These are phyloP conservation scores for Scalopus aquaticus DNA, from an alignment of 2,113 vertebrate species.

Conservation along the genomic window DNA sequence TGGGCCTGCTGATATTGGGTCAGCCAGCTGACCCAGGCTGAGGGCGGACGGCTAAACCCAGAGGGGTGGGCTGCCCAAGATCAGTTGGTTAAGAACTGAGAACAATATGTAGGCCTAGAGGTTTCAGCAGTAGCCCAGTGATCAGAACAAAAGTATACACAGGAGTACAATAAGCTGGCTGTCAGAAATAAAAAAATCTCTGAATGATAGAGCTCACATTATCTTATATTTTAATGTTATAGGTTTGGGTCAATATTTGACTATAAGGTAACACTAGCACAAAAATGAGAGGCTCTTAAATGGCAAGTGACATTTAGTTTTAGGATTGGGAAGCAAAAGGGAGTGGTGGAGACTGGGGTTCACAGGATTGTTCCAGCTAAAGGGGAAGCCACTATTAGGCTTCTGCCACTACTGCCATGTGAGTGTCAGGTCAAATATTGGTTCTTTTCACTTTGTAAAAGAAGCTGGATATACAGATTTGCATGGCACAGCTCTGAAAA, in stretches of 20 bases:
- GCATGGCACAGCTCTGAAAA: neutral
- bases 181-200: neutral
- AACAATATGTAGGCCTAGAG: no score
- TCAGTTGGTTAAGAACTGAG: neutral
- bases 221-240: neutral
- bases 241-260: neutral
- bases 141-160: fast-evolving
- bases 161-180: neutral
- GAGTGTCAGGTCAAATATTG: neutral
- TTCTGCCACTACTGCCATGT: neutral
- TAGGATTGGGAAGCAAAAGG: neutral
- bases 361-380: neutral
- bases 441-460: neutral
- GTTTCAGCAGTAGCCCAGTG: no score
- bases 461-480: neutral
- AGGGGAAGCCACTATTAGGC: neutral
- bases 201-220: neutral
- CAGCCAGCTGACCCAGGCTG: neutral
- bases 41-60: neutral
- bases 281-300: neutral
- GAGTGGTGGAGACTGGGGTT: neutral
- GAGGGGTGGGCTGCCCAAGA: neutral
- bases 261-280: neutral
- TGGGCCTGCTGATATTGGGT: neutral
- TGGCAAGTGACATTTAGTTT: neutral